Base-by-base conservation (phyloP, 2,888 invertebrate species). In the Apeira syringaria region DNA sequence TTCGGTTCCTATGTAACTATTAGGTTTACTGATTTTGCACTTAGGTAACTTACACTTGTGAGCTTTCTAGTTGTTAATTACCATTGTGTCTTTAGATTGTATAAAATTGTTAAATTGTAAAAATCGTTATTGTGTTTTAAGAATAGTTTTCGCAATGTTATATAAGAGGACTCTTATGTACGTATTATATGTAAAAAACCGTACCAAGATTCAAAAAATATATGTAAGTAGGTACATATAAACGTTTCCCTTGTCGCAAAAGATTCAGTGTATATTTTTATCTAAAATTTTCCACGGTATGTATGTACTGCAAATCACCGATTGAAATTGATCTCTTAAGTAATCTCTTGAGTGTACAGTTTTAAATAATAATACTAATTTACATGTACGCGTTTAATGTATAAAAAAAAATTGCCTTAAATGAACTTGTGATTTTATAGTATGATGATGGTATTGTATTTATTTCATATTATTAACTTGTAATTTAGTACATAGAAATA, bases 361-460 rank as follows among this genome's bases (percentile, higher is more conserved):
- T n/a, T n/a, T n/a, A n/a, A n/a, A n/a, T 9, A 46, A 33, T 22
- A 36, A 22, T 9, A 18, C 41, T 13, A 8, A 36, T 32, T 27
- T 43, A 22, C 22, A 3, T 15, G 5, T 29, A 0, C n/a, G 22
- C 29, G 13, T 10, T 5, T 31, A 35, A 25, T 27, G 5, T 13
- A 18, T n/a, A 25, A 25, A 47, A 31, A 38, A 25, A 27, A 42
- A 63, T 71, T 74, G 80, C 78, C 78, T 82, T 81, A 55, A 63
- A 71, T 61, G 54, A 69, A 60, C 69, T 74, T 82, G 81, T 83
- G 82, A 82, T 80, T 73, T 64, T 58, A 61, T 56, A 59, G 55
- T 7, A 20, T 20, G n/a, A 15, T 15, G 2, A 15, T 15, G 4
- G 65, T 61, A 68, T 53, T 68, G 62, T 74, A 82, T 81, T 80